A percentile compares a stretch with the other conserved stretches of the same genome.
Evolutionary conservation across 1,140 invertebrate genomes (phyloP).

Genomic region (Bradysia coprophila): DNA sequence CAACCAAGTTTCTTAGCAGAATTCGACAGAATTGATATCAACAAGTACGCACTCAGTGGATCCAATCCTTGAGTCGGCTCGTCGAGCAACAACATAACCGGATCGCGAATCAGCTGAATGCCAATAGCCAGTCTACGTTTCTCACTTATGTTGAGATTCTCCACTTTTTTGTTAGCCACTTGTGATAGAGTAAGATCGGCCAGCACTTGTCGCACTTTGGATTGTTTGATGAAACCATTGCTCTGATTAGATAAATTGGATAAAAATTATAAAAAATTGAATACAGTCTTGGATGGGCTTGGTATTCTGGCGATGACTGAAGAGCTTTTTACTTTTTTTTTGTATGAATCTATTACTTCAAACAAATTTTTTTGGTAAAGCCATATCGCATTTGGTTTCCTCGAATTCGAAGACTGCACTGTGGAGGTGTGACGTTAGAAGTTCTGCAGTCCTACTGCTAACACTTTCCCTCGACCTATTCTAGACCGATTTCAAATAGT

Average conservation of each 20-base stretch:
- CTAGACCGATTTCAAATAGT: too few relatives aligned
- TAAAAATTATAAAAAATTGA: slow-evolving; percentile 3
- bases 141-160: slow-evolving; percentile 63
- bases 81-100: slow-evolving; percentile 72
- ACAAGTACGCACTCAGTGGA: slow-evolving; percentile 78
- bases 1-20: slow-evolving; percentile 79
- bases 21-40: slow-evolving; percentile 81
- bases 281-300: too few relatives aligned
- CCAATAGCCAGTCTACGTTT: slow-evolving; percentile 69
- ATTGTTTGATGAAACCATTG: slow-evolving; percentile 46
- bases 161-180: slow-evolving; percentile 60
- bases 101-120: slow-evolving; percentile 74
- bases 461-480: too few relatives aligned
- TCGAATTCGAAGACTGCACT: too few relatives aligned
- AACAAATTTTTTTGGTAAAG: too few relatives aligned
- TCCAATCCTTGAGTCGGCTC: slow-evolving; percentile 83
- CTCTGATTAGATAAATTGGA: slow-evolving; percentile 31
- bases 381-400: too few relatives aligned
- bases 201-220: slow-evolving; percentile 66
- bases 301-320: too few relatives aligned
- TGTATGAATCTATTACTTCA: neutral
- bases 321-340: neutral
- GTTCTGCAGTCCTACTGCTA: too few relatives aligned
- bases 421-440: too few relatives aligned
- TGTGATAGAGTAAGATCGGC: slow-evolving; percentile 77